Base-by-base conservation (phyloP, 2,888 invertebrate genomes). In the Horisme vitalbata region DNA sequence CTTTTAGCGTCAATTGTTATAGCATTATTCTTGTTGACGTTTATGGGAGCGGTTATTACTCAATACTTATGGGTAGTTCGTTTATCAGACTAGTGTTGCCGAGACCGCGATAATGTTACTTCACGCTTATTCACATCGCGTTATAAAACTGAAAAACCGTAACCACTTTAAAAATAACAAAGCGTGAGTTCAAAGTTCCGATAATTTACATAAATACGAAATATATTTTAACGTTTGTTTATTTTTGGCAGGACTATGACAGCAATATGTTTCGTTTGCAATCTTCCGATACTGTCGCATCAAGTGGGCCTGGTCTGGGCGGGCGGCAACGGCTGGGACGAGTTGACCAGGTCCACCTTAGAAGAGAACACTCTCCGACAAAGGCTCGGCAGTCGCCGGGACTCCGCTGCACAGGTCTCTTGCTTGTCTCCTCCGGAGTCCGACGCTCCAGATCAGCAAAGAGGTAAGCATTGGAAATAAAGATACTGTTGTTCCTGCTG, bases 221-320 rank as follows among this genome's bases (percentile, higher is more conserved):
- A 28, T 15, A 10, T 31, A 18, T 38, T n/a, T 52, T 59, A 65
- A 57, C 31, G 3, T 28, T 54, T 36, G n/a, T 49, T 54, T 65
- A 78, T 66, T 59, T 79, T 61, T 23, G 34, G 59, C 93, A 96
- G 96, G 94, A 96, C 95, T 80, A 96, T 96, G 96, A 95, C 96
- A 76, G 95, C 96, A 82, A 94, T 96, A 91, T 97, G 97, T 91
- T 97, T 97, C 92, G 97, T 97, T 70, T 97, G 97, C 95, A 97
- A 97, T 90, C 92, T 97, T 76, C 97, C 97, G 69, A 97, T 97
- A 80, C 92, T 97, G 83, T 96, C 96, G 60, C 97, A 97, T 89
- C 97, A 97, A 93, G 96, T 97, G 73, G 97, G 96, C 34, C 90
- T 97, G 83, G 95, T 96, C 79, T 97, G 97, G 97, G 96, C 96